Conservation (phyloP, 2,888 invertebrate genomes). For the Malthinus flaveolus region DNA sequence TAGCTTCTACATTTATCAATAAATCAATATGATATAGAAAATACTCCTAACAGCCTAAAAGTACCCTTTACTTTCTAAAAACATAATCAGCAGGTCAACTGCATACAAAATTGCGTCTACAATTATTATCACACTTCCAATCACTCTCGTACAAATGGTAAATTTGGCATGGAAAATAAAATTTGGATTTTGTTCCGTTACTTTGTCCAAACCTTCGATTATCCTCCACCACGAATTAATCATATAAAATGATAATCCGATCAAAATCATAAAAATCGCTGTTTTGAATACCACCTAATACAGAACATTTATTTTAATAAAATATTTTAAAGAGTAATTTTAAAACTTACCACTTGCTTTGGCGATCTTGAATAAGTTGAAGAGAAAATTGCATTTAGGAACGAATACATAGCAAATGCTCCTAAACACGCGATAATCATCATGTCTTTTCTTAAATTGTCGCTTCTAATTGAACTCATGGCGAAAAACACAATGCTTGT, state of each 20-base stretch:
- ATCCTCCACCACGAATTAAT: too few species aligned
- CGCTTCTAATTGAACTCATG: neutral
- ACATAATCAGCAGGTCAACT: slow-evolving; percentile 12
- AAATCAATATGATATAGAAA: too few species aligned
- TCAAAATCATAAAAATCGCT: too few species aligned
- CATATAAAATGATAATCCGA: too few species aligned
- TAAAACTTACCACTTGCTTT: slow-evolving; percentile 3
- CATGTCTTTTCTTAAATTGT: neutral
- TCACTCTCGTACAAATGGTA: too few species aligned
- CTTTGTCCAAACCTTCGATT: too few species aligned
- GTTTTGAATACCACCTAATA: too few species aligned
- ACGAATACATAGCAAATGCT: slow-evolving; percentile 4
- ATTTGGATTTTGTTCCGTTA: too few species aligned
- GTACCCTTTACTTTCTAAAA: too few species aligned
- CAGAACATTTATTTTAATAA: neutral
- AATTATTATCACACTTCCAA: slow-evolving; percentile 3
- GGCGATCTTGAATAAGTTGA: slow-evolving; percentile 3
- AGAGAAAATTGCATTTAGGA: slow-evolving; percentile 6
- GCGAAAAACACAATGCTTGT: slow-evolving; percentile 2
- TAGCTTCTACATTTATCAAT: too few species aligned
- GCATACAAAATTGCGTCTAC: slow-evolving; percentile 5
- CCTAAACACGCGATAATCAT: slow-evolving; percentile 7
- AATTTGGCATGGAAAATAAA: too few species aligned
- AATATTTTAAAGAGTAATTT: neutral
- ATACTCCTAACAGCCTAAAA: too few species aligned